Base-by-base conservation (phyloP, 2,113 vertebrate genomes). In the Galeopterus variegatus region DNA sequence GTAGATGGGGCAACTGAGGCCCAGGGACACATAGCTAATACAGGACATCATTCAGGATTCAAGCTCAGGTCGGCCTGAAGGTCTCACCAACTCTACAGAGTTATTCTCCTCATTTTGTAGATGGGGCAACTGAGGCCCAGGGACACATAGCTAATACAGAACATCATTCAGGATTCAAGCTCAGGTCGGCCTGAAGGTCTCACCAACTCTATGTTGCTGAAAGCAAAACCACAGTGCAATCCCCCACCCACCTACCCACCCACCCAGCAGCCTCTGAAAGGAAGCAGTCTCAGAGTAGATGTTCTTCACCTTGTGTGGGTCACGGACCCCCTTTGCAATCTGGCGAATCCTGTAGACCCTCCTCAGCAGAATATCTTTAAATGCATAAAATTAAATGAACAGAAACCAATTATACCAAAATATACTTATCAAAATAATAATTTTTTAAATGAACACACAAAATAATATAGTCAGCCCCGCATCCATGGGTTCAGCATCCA, bases 301-400 rank as follows among this genome's bases (percentile, higher is more conserved):
- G 23, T 92, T 64, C 70, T 90, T 56, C 50, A 87, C n/a, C 18
- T 64, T 24, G 24, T 54, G 28, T 58, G 36, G 23, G 28, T 82
- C 36, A 17, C 4, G n/a, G 33, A 58, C n/a, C 23, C n/a, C 23
- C 33, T 87, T 7, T 50, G 21, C 58, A 76, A 79, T 41, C 52
- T n/a, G 21, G 23, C 18, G 56, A 85, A 45, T 54, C 9, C 24
- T 58, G 58, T 4, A 54, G 52, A 69, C 12, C 11, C 26, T 48
- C 80, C 58, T 86, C 18, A 80, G 36, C 17, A 50, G 24, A 76
- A 64, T 41, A 54, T 76, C 80, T 85, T 96, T 60, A 79, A 97
- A 58, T 65, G 23, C 17, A 41, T 65, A 86, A 62, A 86, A 88
- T 67, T 31, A 94, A 92, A 80, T 70, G 48, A 85, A 70, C n/a